These are phyloP conservation scores for Plestiodon gilberti DNA, from an alignment of 2,113 vertebrate species.

Conservation along the genomic window DNA sequence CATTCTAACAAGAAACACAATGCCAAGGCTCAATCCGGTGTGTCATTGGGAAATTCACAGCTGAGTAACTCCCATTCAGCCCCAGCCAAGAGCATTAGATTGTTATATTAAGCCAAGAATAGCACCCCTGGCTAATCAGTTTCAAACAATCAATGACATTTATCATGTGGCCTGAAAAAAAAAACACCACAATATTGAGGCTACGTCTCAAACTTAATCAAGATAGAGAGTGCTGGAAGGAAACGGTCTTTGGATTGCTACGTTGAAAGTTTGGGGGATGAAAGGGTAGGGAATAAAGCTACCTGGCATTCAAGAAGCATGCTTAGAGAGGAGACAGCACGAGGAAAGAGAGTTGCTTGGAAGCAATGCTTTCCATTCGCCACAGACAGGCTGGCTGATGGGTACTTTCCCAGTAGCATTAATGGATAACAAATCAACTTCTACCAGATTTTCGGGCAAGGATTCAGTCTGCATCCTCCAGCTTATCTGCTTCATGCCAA, in stretches of 20 bases:
- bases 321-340: conserved; percentile 1
- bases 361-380: conserved; percentile 4
- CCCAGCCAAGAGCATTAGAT: conserved; percentile 58
- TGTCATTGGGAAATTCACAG: conserved; percentile 65
- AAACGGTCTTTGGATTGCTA: background rate
- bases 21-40: conserved; percentile 45
- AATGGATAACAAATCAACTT: background rate
- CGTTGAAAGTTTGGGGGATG: background rate
- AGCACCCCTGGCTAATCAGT: conserved; percentile 38
- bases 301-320: background rate
- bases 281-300: background rate
- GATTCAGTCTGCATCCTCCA: background rate
- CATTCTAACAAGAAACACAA: conserved; percentile 47
- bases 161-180: background rate
- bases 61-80: conserved; percentile 61
- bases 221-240: background rate
- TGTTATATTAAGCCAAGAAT: conserved; percentile 34
- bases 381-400: conserved; percentile 2
- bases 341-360: conserved; percentile 1
- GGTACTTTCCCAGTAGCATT: background rate
- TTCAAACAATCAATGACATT: conserved; percentile 19
- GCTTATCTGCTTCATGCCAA: background rate
- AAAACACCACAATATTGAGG: background rate
- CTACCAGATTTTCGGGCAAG: background rate
- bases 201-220: background rate